Percentiles rank a stretch among this genome's conserved stretches.
phyloP scores from a whole-genome alignment of 2,888 invertebrate species.

The Pristionchus maxplancki region DNA sequence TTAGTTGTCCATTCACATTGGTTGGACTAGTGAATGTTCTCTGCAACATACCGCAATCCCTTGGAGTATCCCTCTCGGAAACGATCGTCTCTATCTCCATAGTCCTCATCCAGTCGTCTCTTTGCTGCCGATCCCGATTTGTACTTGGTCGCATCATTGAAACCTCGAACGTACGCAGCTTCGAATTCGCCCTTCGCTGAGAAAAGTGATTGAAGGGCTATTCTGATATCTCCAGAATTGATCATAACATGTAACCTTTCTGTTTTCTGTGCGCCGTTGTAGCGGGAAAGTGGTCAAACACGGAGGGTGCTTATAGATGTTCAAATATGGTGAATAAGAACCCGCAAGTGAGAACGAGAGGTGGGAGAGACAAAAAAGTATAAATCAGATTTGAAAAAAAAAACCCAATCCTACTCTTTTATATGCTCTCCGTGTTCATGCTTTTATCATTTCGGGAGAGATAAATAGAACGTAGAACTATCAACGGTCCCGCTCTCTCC shows the following conservation, averaged over 20 bases:
- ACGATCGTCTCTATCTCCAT: constrained; percentile 68
- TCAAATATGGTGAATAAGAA: constrained; percentile 32
- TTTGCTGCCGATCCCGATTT: constrained; percentile 70
- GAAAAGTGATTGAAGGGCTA: too few species aligned
- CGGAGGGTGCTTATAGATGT: neutral
- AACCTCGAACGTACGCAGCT: constrained; percentile 77
- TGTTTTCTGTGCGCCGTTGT: neutral
- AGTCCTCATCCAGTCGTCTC: constrained; percentile 73
- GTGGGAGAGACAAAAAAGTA: neutral
- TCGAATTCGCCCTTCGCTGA: constrained; percentile 74
- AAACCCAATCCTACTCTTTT: too few species aligned
- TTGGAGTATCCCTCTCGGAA: constrained; percentile 77
- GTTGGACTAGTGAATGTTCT: neutral
- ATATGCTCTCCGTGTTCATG: too few species aligned
- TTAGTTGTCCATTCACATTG: neutral
- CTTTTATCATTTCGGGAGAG: too few species aligned
- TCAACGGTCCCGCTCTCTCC: too few species aligned
- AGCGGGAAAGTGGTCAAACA: constrained; percentile 9
- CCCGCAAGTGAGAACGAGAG: neutral
- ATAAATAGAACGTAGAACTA: too few species aligned
- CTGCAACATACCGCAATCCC: constrained; percentile 60
- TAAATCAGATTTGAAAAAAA: too few species aligned
- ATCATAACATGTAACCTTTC: too few species aligned
- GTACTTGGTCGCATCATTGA: constrained; percentile 74
- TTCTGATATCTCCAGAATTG: too few species aligned